phyloP scores from a whole-genome alignment of 2,888 invertebrate genomes.

The Macrosoma leucophasiata region DNA sequence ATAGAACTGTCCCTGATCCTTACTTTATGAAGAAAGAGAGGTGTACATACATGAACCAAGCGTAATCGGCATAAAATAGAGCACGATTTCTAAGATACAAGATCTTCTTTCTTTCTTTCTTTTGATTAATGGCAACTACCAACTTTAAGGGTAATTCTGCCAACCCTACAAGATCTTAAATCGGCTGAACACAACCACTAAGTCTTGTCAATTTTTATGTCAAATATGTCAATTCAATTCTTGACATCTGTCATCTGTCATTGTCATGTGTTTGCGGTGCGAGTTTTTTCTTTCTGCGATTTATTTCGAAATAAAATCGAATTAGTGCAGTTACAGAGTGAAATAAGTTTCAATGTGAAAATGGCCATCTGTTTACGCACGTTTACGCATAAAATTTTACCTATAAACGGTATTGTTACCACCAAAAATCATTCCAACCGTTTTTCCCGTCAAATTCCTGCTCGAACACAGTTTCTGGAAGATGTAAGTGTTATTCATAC shows the following conservation, averaged over 20 bases:
- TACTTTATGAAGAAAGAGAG: too few species aligned
- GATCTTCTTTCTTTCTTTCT: too few species aligned
- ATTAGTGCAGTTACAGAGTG: constrained; percentile 32
- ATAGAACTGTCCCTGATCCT: too few species aligned
- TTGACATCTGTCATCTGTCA: constrained; percentile 27
- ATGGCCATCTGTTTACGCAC: constrained; percentile 77
- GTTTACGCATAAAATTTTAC: constrained; percentile 71
- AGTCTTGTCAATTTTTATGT: constrained; percentile 21
- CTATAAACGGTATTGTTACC: constrained; percentile 69
- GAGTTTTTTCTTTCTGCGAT: constrained; percentile 32
- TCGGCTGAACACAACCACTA: too few species aligned
- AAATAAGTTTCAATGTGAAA: constrained; percentile 37
- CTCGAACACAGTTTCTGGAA: constrained; percentile 67
- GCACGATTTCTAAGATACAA: too few species aligned
- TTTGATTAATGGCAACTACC: too few species aligned
- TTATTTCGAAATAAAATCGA: constrained; percentile 33
- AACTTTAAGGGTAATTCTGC: too few species aligned
- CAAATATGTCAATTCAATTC: constrained; percentile 15
- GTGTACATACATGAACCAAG: too few species aligned
- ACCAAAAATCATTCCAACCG: constrained; percentile 71
- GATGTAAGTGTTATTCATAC: constrained; percentile 56
- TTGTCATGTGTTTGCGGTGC: constrained; percentile 38
- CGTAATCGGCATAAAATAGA: too few species aligned
- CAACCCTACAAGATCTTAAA: too few species aligned
- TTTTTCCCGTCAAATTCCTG: constrained; percentile 65